Percentiles rank a stretch among this genome's conserved stretches.
Conservation (phyloP, 2,888 invertebrate genomes). For the Aromia moschata region DNA sequence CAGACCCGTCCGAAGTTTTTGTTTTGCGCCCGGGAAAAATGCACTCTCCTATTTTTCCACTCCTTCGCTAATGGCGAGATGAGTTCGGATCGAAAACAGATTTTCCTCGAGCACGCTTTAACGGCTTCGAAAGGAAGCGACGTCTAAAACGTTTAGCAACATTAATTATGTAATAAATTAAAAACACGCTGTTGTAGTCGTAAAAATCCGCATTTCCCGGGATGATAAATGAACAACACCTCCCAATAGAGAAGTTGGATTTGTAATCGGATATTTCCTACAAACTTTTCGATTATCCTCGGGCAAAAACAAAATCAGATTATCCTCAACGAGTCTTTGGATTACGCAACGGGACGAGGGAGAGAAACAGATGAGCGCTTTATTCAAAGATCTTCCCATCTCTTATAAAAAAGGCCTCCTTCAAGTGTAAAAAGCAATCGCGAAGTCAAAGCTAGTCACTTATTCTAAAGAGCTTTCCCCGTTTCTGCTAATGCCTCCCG, state of each 20-base stretch:
- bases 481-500: background rate
- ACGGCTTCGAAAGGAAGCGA: background rate
- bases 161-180: background rate
- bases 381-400: slow-evolving; percentile 2
- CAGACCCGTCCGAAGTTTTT: too few relatives aligned
- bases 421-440: background rate
- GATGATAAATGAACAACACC: background rate
- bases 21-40: too few relatives aligned
- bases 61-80: too few relatives aligned
- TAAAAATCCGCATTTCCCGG: background rate
- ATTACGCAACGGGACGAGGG: background rate
- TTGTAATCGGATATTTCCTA: slow-evolving; percentile 5
- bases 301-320: slow-evolving; percentile 1
- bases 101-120: background rate
- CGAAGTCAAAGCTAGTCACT: background rate
- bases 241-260: background rate
- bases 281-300: slow-evolving; percentile 12
- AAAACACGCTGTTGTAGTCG: background rate
- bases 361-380: slow-evolving; percentile 3
- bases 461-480: slow-evolving; percentile 4
- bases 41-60: too few relatives aligned
- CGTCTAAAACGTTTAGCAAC: background rate
- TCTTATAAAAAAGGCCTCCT: background rate
- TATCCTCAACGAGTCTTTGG: slow-evolving; percentile 4
- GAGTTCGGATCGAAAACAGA: too few relatives aligned